Evolutionary conservation across 2,888 invertebrate species (phyloP).

Genomic region (Heterodera filipjevi): DNA sequence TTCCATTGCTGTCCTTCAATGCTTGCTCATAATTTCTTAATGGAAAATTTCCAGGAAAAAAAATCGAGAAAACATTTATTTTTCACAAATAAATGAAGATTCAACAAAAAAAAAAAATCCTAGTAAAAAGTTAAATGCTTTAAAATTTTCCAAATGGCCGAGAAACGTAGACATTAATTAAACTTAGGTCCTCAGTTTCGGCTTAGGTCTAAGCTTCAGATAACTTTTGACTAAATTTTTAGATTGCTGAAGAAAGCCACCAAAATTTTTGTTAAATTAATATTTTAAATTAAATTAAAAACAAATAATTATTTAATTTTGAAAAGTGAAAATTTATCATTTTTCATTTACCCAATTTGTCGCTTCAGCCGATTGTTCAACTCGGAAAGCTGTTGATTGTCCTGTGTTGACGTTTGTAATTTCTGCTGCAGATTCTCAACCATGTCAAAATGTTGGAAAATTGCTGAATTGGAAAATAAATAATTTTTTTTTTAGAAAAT

Average conservation of each 20-base stretch:
- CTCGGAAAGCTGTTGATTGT: conserved; percentile 1
- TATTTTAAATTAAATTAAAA: not conserved
- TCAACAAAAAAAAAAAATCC: no score
- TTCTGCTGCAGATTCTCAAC: not conserved
- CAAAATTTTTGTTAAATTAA: no score
- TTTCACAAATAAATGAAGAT: no score
- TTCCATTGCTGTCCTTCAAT: not conserved
- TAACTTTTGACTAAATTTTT: no score
- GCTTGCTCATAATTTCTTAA: conserved; percentile 8
- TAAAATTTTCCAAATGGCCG: no score
- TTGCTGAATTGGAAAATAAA: not conserved
- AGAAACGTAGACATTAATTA: no score
- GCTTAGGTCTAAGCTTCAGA: no score
- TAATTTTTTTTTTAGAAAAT: no score
- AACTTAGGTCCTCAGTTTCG: no score
- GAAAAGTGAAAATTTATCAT: no score
- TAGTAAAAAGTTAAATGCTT: no score
- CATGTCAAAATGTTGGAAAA: not conserved
- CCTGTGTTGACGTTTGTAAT: not conserved
- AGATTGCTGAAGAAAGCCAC: no score
- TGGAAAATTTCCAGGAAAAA: not conserved
- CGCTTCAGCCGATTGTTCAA: conserved; percentile 15
- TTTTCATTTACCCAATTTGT: conserved; percentile 6
- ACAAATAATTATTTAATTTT: not conserved
- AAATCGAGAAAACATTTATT: not conserved